Base-by-base conservation (phyloP, 2,888 invertebrate species). In the Scaptomyza reducta region DNA sequence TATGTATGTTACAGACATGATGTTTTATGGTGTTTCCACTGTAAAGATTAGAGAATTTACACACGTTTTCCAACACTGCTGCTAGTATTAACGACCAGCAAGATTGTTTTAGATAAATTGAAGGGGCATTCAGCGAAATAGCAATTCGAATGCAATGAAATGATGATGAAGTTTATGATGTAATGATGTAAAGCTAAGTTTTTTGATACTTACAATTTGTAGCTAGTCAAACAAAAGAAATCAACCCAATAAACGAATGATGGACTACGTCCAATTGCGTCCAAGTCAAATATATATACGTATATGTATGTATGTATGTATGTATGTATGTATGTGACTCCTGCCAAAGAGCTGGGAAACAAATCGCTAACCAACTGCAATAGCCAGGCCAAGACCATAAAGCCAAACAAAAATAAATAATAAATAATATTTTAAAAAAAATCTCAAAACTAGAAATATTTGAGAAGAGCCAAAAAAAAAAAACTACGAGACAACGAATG, bases 201-300 rank as follows among this genome's bases (percentile, higher is more conserved):
- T 85, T 82, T 82, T 80, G 85, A 82, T 82, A 74, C 72, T 71
- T 56, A 79, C 68, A 56, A 85, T 81, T 85, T 82, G 82, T 82
- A 82, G 85, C 61, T 82, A 81, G 81, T 65, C 53, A 81, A 81
- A 71, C 4, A 10, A 9, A 16, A 14, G 7, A 35, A 35, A 33
- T 3, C 55, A 46, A 16, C 59, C 69, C 73, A 66, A 55, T 38
- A 47, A 78, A 63, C 60, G 46, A 70, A 55, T 25, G 22, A 51
- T 29, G 57, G 25, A 16, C 51, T 45, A 59, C 56, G 45, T 74
- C 53, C 53, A 57, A 59, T 68, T 62, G 67, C 82, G 82, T 79
- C 77, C 77, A 77, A 68, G 75, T 81, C 70, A 72, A 61, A 18
- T 13, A 27, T 27, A 27, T 7, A 27, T 27, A 27, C 25, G 3